Evolutionary conservation across 2,888 invertebrate species (phyloP).

Genomic region (Callyntrura sp.): DNA sequence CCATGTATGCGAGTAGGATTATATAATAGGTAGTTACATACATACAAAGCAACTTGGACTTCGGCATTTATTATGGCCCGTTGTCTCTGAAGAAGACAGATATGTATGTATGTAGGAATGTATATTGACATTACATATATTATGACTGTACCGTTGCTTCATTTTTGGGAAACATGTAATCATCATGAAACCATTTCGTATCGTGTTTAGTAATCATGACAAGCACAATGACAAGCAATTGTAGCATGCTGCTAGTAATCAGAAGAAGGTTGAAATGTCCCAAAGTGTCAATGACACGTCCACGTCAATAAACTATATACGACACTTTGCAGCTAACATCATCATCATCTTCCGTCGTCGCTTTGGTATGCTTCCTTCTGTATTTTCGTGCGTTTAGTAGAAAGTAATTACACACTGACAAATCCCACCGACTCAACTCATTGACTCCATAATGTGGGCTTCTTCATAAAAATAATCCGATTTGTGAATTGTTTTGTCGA

Average conservation of each 20-base stretch:
- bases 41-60: background rate
- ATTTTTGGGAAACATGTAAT: slow-evolving; percentile 51
- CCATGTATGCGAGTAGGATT: background rate
- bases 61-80: too few species aligned
- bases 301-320: slow-evolving; percentile 33
- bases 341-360: slow-evolving; percentile 25
- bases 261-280: slow-evolving; percentile 60
- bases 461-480: too few species aligned
- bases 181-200: slow-evolving; percentile 62
- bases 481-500: too few species aligned
- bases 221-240: slow-evolving; percentile 56
- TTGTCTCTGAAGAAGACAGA: background rate
- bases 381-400: background rate
- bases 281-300: slow-evolving; percentile 66
- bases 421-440: too few species aligned
- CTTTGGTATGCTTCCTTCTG: background rate
- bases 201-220: slow-evolving; percentile 54
- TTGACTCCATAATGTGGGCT: too few species aligned
- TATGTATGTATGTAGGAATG: background rate
- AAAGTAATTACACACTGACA: background rate
- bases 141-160: background rate
- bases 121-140: background rate
- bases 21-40: background rate
- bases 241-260: slow-evolving; percentile 71
- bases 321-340: background rate